A percentile compares a stretch with the other conserved stretches of the same genome.
Evolutionary conservation across 2,113 vertebrate species (phyloP).

Genomic region (Phasianus colchicus): DNA sequence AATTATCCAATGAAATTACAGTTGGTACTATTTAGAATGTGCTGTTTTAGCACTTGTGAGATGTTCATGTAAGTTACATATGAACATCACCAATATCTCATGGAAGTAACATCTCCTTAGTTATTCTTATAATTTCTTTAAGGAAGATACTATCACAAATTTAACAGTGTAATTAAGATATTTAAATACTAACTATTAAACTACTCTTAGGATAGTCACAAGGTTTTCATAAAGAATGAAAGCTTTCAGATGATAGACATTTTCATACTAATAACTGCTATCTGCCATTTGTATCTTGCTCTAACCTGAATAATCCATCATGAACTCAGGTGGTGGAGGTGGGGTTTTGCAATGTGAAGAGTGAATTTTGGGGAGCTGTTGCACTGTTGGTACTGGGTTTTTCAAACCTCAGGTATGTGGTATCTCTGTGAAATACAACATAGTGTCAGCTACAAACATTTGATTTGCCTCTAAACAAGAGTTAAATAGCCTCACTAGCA

Average conservation of each 20-base stretch:
- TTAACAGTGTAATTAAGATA: neutral
- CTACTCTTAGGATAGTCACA: neutral
- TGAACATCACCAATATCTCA: neutral
- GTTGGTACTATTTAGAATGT: neutral
- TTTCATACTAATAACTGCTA: neutral
- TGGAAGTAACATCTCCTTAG: neutral
- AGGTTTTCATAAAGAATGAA: neutral
- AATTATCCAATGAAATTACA: neutral
- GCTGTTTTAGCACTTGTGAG: neutral
- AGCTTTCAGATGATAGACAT: neutral
- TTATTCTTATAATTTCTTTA: neutral
- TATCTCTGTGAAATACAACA: neutral
- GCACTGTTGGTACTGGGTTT: neutral
- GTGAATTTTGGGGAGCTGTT: fast-evolving
- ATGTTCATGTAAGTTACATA: neutral
- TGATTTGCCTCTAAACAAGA: neutral
- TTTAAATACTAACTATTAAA: neutral
- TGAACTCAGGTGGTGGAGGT: neutral
- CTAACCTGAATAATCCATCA: neutral
- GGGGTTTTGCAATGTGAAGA: neutral
- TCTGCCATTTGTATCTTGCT: neutral
- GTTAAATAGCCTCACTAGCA: neutral
- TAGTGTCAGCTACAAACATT: neutral
- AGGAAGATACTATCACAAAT: neutral
- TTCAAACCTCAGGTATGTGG: neutral